These are phyloP conservation scores for Labeo catla DNA, from an alignment of 2,113 vertebrate species.

Conservation along the genomic window DNA sequence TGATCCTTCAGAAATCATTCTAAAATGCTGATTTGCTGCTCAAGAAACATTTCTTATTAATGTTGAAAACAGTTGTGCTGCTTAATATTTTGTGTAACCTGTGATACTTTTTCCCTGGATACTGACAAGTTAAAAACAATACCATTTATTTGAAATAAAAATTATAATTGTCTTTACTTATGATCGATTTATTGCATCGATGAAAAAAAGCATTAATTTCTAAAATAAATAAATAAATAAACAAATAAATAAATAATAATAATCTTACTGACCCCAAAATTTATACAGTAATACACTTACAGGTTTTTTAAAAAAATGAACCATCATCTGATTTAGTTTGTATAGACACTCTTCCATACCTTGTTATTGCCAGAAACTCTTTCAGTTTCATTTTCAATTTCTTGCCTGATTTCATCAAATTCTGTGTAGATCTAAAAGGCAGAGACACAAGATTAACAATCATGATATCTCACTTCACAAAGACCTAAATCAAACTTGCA, in stretches of 20 bases:
- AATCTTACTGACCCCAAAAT: neutral
- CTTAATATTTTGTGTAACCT: neutral
- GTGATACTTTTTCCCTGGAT: neutral
- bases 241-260: too few relatives aligned
- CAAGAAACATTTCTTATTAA: neutral
- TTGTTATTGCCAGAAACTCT: conserved; percentile 97
- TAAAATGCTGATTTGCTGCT: neutral
- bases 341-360: conserved; percentile 71
- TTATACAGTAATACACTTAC: too few relatives aligned
- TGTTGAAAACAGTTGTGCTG: neutral
- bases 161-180: neutral
- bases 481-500: neutral
- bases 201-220: neutral
- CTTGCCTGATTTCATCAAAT: conserved; percentile 95
- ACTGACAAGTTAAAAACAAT: neutral
- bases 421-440: conserved; percentile 87
- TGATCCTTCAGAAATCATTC: neutral
- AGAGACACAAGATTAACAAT: neutral
- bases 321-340: neutral
- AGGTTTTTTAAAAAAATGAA: neutral
- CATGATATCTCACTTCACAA: neutral
- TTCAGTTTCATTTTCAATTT: conserved; percentile 96
- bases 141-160: neutral
- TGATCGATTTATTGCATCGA: neutral
- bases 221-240: too few relatives aligned